These are phyloP conservation scores for Rhaphigaster nebulosa DNA, from an alignment of 2,888 invertebrate species.

Conservation along the genomic window DNA sequence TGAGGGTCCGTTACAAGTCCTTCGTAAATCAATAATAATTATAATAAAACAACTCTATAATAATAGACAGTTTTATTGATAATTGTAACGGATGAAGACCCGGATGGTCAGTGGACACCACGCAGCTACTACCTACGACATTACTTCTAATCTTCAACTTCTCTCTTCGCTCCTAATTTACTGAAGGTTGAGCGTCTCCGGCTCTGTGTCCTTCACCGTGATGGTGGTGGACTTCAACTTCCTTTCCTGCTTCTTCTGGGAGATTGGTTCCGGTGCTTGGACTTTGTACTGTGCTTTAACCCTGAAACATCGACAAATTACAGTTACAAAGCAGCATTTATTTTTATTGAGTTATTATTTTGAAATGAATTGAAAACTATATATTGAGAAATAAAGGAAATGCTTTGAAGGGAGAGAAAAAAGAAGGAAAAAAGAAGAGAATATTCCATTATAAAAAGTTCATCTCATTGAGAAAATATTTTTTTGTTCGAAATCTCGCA, in stretches of 20 bases:
- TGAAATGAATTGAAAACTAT: background rate
- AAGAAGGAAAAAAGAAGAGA: no score
- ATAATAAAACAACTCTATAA: background rate
- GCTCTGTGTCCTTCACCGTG: slow-evolving; percentile 34
- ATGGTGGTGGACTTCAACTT: slow-evolving; percentile 8
- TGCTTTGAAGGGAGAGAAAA: no score
- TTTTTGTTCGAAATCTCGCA: no score
- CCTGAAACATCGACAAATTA: background rate
- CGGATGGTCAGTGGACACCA: background rate
- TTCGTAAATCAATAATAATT: no score
- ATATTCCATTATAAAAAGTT: no score
- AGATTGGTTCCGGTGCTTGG: background rate
- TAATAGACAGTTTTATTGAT: background rate
- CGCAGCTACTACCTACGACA: background rate
- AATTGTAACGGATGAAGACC: background rate
- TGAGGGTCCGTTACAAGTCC: no score
- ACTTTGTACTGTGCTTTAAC: slow-evolving; percentile 7
- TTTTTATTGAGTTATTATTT: background rate
- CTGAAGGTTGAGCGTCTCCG: background rate
- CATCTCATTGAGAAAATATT: no score
- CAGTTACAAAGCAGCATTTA: background rate
- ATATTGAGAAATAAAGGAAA: no score
- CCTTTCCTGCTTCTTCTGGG: background rate
- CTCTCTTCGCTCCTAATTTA: background rate
- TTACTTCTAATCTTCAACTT: background rate